phyloP scores from a whole-genome alignment of 2,113 vertebrate genomes.

The Tragelaphus imberbis region DNA sequence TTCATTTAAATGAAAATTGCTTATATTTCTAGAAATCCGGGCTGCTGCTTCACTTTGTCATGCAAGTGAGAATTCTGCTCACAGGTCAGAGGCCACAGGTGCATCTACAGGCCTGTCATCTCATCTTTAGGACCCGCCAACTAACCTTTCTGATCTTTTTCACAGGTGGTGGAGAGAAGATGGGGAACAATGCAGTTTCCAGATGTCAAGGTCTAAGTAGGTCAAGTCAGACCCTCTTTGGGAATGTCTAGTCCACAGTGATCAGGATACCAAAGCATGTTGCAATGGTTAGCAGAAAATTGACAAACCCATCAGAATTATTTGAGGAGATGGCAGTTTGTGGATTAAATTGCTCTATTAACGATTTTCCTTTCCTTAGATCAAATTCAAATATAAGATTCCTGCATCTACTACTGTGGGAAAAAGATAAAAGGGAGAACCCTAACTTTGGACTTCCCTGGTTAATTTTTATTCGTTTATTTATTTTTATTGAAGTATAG shows the following conservation, averaged over 20 bases:
- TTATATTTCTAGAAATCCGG: slow-evolving; percentile 24
- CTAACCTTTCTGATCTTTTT: neutral
- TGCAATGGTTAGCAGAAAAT: neutral
- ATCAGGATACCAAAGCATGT: neutral
- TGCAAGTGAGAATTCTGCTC: neutral
- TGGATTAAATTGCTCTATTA: neutral
- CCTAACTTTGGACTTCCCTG: neutral
- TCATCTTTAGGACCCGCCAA: neutral
- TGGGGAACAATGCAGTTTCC: neutral
- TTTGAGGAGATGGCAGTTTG: neutral
- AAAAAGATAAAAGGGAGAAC: neutral
- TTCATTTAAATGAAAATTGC: slow-evolving; percentile 29
- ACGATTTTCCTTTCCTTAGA: slow-evolving; percentile 32
- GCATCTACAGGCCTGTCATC: neutral
- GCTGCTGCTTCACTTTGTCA: slow-evolving; percentile 4
- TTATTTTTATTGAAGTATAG: neutral
- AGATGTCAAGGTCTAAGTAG: slow-evolving; percentile 13
- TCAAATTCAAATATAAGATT: neutral
- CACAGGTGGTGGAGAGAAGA: neutral
- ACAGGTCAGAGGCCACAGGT: slow-evolving; percentile 10
- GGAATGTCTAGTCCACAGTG: neutral
- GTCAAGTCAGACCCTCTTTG: neutral
- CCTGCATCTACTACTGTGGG: neutral
- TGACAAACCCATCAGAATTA: neutral
- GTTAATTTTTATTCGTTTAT: neutral